Evolutionary conservation across 2,113 vertebrate genomes (phyloP), one percentile per base, ranked within the genome.

Genomic region (Cyprinodon tularosa): DNA sequence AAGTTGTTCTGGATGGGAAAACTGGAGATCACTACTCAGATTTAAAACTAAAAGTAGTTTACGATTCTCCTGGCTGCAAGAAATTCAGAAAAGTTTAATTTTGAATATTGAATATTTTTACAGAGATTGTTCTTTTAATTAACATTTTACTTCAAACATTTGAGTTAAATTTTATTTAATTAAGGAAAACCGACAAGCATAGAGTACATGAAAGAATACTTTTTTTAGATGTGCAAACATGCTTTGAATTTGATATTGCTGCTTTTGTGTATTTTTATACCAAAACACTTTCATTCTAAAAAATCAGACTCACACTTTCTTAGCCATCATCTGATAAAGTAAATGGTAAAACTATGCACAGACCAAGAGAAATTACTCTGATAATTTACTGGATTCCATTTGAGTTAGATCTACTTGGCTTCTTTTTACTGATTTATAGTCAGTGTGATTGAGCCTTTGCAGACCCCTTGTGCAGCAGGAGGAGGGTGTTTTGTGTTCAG

Each of bases 401-500:
- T 8, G 15, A 53, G 3, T 17, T 12, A 38, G 29, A 7, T 36
- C 66, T 38, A 20, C 13, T 7, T 29, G 67, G 17, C 39, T 69
- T 29, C 3, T 22, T 71, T 63, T 77, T 0, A 20, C 62, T 68
- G 37, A 61, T 62, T 17, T 12, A 65, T 36, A 4, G 7, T 67
- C 12, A 62, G 12, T 1, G 42, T 66, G 62, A 66, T 9, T 22
- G 12, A 63, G 14, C 1, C n/a, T 11, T n/a, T 74, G 62, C 62
- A 3, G 38, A 22, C 47, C 48, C 47, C 20, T 14, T 39, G 40
- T 9, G 17, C 4, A 3, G 62, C 0, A 3, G 42, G 48, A 68
- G 71, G 72, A 60, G 73, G 53, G 50, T 44, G 78, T 84, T 84
- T 69, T 70, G 71, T 36, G 62, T 79, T 70, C 66, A 70, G 74